phyloP scores from a whole-genome alignment of 2,113 vertebrate species.

The Neomonachus schauinslandi region DNA sequence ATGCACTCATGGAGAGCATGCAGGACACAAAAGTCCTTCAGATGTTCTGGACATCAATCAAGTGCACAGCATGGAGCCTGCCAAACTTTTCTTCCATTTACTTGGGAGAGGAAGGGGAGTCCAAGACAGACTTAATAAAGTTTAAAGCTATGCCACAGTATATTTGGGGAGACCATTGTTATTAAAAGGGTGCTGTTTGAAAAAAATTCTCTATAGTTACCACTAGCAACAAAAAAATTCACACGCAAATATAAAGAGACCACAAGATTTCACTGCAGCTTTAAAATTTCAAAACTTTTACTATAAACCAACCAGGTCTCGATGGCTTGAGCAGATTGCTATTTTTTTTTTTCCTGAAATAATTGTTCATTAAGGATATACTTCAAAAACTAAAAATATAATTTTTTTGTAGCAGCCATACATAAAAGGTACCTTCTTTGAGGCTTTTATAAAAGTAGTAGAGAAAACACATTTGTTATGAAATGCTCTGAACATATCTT shows the following conservation, averaged over 20 bases:
- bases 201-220: slow-evolving; percentile 84
- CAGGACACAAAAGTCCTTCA: slow-evolving; percentile 92
- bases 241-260: slow-evolving; percentile 20
- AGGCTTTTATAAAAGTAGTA: background rate
- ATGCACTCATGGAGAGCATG: slow-evolving; percentile 90
- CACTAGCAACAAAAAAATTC: slow-evolving; percentile 83
- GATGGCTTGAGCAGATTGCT: background rate
- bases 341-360: background rate
- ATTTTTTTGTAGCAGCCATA: background rate
- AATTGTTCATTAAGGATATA: background rate
- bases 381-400: background rate
- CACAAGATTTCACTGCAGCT: background rate
- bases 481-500: background rate
- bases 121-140: slow-evolving; percentile 88
- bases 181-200: slow-evolving; percentile 60
- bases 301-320: background rate
- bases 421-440: background rate
- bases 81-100: slow-evolving; percentile 88
- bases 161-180: slow-evolving; percentile 85
- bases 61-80: slow-evolving; percentile 89
- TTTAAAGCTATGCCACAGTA: slow-evolving; percentile 87
- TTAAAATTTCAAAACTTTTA: background rate
- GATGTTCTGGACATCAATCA: slow-evolving; percentile 94
- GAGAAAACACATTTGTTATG: background rate
- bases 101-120: slow-evolving; percentile 82